These are phyloP conservation scores for Hirudo medicinalis DNA, from an alignment of 1,140 invertebrate species.

Conservation along the genomic window DNA sequence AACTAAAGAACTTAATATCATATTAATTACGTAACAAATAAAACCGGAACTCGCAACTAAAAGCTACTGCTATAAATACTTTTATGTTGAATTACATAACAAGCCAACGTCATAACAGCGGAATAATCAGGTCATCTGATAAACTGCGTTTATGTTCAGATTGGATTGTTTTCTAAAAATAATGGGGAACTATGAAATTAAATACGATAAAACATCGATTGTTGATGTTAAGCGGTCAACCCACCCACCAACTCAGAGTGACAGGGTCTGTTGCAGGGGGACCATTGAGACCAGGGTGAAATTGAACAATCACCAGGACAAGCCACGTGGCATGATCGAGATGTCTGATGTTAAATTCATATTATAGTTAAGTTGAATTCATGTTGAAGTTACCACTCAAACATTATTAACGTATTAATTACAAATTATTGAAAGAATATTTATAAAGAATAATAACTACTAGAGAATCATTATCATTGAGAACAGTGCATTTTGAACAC, in stretches of 20 bases:
- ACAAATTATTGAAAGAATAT: too few species aligned
- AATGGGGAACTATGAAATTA: too few species aligned
- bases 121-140: background rate
- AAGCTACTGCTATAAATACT: too few species aligned
- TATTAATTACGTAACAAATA: too few species aligned
- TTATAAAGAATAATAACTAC: too few species aligned
- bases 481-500: too few species aligned
- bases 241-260: background rate
- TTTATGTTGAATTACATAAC: background rate
- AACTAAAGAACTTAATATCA: background rate
- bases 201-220: too few species aligned
- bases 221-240: background rate
- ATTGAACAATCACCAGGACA: conserved; percentile 22
- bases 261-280: conserved; percentile 21
- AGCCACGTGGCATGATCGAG: conserved; percentile 9
- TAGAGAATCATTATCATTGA: too few species aligned
- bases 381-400: too few species aligned
- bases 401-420: too few species aligned
- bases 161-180: background rate
- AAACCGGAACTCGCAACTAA: background rate
- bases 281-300: conserved; percentile 21
- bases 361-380: too few species aligned
- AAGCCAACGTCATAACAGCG: background rate
- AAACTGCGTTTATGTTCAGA: background rate
- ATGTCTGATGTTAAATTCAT: background rate